A percentile compares a stretch with the other conserved stretches of the same genome.
phyloP scores from a whole-genome alignment of 2,113 vertebrate species.

The Columba janthina region DNA sequence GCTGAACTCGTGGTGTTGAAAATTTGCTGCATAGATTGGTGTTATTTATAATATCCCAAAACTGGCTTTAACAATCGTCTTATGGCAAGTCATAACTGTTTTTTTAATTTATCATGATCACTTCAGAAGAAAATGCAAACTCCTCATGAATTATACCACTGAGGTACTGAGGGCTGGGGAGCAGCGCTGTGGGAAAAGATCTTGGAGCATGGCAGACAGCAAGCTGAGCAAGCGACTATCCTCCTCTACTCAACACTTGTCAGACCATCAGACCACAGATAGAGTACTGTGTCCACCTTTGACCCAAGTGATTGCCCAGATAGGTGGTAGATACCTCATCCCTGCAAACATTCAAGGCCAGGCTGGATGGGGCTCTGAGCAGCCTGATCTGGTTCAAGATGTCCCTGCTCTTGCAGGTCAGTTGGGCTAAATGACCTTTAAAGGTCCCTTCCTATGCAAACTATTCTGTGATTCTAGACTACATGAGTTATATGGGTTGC shows the following conservation, averaged over 20 bases:
- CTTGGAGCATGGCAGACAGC: neutral
- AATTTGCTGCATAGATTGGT: neutral
- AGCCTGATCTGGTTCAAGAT: neutral
- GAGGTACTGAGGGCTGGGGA: neutral
- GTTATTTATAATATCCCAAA: neutral
- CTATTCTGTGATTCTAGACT: neutral
- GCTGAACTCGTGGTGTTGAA: neutral
- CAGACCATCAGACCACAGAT: neutral
- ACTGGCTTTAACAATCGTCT: neutral
- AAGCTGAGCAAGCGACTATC: neutral
- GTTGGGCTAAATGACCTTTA: neutral
- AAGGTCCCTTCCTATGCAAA: neutral
- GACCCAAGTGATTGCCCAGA: neutral
- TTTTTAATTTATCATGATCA: neutral
- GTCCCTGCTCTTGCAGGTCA: too few relatives aligned
- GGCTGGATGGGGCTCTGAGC: neutral
- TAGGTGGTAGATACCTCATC: neutral
- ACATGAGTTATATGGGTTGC: neutral
- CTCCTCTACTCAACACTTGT: neutral
- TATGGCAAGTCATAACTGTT: neutral
- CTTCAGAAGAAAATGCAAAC: neutral
- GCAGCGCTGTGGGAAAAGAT: neutral
- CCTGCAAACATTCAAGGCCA: neutral
- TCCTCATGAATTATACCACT: neutral
- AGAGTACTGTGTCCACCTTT: neutral